These are phyloP conservation scores for Bombyx mandarina DNA, from an alignment of 1,140 invertebrate species.

Conservation along the genomic window DNA sequence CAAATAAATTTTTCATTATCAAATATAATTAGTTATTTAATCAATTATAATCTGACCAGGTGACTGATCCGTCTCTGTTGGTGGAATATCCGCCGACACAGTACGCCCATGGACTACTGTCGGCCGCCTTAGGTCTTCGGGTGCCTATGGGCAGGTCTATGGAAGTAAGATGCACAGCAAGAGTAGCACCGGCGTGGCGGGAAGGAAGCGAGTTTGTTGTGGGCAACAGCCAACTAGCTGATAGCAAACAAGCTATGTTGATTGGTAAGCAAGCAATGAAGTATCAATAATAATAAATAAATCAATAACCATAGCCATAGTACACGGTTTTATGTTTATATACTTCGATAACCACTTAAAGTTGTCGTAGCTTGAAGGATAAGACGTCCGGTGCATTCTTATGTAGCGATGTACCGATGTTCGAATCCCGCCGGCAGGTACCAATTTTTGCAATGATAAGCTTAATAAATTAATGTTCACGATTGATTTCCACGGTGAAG, in stretches of 20 bases:
- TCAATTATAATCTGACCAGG: conserved; percentile 19
- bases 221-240: conserved; percentile 52
- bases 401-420: too few relatives aligned
- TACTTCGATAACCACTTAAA: too few relatives aligned
- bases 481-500: too few relatives aligned
- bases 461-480: too few relatives aligned
- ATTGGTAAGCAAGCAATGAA: conserved; percentile 34
- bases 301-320: too few relatives aligned
- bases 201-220: conserved; percentile 62
- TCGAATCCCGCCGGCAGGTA: too few relatives aligned
- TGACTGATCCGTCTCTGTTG: conserved; percentile 45
- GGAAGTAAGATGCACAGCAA: conserved; percentile 57
- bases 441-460: too few relatives aligned
- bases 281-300: too few relatives aligned
- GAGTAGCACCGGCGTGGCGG: conserved; percentile 55
- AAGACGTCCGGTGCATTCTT: too few relatives aligned
- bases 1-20: conserved; percentile 3
- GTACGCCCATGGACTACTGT: conserved; percentile 50
- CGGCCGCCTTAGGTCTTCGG: conserved; percentile 46
- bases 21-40: not conserved
- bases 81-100: conserved; percentile 53
- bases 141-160: conserved; percentile 50
- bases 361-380: too few relatives aligned
- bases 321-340: too few relatives aligned
- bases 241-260: conserved; percentile 64